Evolutionary conservation across 1,140 invertebrate genomes (phyloP), one percentile per base, ranked within the genome.

Genomic region (Bicyclus anynana): DNA sequence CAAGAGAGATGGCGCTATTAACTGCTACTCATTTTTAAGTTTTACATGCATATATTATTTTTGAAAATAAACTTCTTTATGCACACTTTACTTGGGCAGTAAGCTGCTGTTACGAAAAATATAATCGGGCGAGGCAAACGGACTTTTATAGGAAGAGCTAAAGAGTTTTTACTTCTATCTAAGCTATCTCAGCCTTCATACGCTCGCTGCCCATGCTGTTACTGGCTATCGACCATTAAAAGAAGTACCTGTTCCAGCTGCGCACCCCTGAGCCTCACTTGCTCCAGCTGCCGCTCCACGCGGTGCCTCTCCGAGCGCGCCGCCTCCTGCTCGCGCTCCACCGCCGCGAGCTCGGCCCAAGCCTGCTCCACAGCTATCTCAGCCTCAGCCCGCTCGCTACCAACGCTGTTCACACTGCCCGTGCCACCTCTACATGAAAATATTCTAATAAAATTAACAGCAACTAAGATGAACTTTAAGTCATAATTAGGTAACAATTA

Each of bases 321-420:
- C 37, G 94, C 90, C 64, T 96, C 93, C 75, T 96, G 95, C 79
- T 97, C 96, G 42, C 93, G 92, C 84, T 96, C 95, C 16, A 97
- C 94, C 46, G 94, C 94, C 17, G 94, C 93, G 16, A 97, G 84
- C 76, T 97, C 95, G 0, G 93, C 92, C 92, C 94, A 95, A 12
- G 96, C 95, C 74, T 95, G 94, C 67, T 94, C 94, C 10, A 97
- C 92, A 0, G 94, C 92, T 40, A 94, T 91, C 7, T 93, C 92
- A 1, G 94, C 93, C 56, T 93, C 93, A 0, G 85, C 82, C 4
- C 85, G 77, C 67, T 88, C 85, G 4, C 73, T 74, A 18, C 80
- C 67, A 10, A 59, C 61, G 1, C 49, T 49, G 2, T 16, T 33
- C 23, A 65, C 14, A 20, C 40, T 48, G 7, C 78, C 79, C 9